These are phyloP conservation scores for Meteorus colon DNA, from an alignment of 2,888 invertebrate species.

Conservation along the genomic window DNA sequence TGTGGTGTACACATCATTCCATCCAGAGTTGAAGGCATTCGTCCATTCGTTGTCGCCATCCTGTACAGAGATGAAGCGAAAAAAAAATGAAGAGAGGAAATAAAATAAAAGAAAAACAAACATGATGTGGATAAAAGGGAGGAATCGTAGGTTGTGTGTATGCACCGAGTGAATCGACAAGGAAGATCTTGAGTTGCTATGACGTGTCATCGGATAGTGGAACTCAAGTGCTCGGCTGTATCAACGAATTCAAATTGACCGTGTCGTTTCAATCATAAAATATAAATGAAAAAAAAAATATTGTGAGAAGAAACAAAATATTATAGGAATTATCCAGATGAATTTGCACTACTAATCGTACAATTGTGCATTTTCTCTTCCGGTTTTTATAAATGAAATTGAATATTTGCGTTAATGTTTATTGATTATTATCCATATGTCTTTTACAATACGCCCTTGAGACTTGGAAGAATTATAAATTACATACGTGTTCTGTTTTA, in stretches of 20 bases:
- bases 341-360: too few relatives aligned
- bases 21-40: constrained; percentile 16
- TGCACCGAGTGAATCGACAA: constrained; percentile 37
- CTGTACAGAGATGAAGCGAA: too few relatives aligned
- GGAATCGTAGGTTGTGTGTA: constrained; percentile 11
- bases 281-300: too few relatives aligned
- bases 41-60: constrained; percentile 8
- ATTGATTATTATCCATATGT: neutral
- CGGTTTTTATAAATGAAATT: too few relatives aligned
- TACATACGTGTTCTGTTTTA: constrained; percentile 10
- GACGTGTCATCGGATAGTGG: constrained; percentile 45
- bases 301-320: too few relatives aligned
- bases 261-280: neutral
- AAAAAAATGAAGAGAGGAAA: constrained; percentile 25
- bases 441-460: neutral
- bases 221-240: constrained; percentile 5
- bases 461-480: constrained; percentile 1
- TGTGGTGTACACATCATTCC: constrained; percentile 28
- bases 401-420: too few relatives aligned
- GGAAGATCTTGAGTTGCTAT: constrained; percentile 44
- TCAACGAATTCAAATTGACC: constrained; percentile 16
- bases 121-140: too few relatives aligned
- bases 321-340: too few relatives aligned
- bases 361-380: too few relatives aligned
- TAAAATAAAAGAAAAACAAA: constrained; percentile 29